phyloP scores from a whole-genome alignment of 1,140 invertebrate genomes.

The Asbolus verrucosus region DNA sequence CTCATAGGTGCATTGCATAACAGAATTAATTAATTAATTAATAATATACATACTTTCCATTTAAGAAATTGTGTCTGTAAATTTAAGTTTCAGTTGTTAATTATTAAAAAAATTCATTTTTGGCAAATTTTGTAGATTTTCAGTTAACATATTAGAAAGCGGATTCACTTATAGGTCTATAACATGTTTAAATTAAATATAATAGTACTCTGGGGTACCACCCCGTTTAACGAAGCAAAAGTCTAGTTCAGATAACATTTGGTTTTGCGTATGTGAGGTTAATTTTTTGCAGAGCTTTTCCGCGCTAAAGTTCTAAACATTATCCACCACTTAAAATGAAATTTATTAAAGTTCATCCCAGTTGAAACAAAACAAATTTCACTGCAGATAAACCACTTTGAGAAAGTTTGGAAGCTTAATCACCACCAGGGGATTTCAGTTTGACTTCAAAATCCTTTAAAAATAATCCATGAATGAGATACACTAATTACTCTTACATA shows the following conservation, averaged over 20 bases:
- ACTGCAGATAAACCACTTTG: constrained; percentile 34
- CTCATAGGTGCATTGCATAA: too few species aligned
- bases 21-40: too few species aligned
- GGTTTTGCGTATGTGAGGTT: not conserved
- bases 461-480: constrained; percentile 37
- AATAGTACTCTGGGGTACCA: too few species aligned
- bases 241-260: not conserved
- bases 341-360: constrained; percentile 34
- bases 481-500: constrained; percentile 30
- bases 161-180: too few species aligned
- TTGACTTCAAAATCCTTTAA: constrained; percentile 32
- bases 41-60: too few species aligned
- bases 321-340: constrained; percentile 34
- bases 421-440: constrained; percentile 31
- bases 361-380: constrained; percentile 33
- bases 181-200: too few species aligned
- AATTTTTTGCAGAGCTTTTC: constrained; percentile 1
- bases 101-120: too few species aligned
- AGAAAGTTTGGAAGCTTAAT: constrained; percentile 30
- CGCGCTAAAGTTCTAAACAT: not conserved
- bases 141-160: too few species aligned
- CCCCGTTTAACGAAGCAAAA: not conserved
- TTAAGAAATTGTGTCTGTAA: too few species aligned
- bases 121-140: too few species aligned
- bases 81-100: too few species aligned